These are phyloP conservation scores for Sepioteuthis lessoniana DNA, from an alignment of 2,888 invertebrate genomes.

Conservation along the genomic window DNA sequence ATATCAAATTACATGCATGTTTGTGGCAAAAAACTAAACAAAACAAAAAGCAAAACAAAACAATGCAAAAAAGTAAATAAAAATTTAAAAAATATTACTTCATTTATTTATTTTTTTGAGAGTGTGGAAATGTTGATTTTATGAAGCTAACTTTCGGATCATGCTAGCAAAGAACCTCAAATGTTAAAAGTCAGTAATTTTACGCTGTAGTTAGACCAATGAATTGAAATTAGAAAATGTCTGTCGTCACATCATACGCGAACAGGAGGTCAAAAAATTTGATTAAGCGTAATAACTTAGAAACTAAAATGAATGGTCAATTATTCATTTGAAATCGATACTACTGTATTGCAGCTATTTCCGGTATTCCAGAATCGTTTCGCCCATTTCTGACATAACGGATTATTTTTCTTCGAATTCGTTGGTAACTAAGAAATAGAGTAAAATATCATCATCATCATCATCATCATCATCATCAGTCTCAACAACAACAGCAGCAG, in stretches of 20 bases:
- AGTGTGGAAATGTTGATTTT: no score
- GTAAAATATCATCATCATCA: neutral
- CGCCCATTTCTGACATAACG: neutral
- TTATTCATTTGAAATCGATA: constrained; percentile 10
- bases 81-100: no score
- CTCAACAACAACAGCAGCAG: neutral
- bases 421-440: constrained; percentile 2
- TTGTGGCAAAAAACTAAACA: no score
- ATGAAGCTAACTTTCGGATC: no score
- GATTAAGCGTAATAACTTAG: neutral
- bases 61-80: no score
- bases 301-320: neutral
- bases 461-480: neutral
- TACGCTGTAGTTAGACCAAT: neutral
- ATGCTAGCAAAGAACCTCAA: neutral
- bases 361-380: neutral
- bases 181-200: neutral
- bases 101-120: no score
- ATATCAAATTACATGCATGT: no score
- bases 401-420: neutral
- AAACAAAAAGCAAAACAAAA: no score
- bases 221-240: neutral
- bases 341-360: neutral
- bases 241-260: neutral
- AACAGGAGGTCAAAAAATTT: neutral